Conservation (phyloP, 2,888 invertebrate species). For the Agonopterix heracliana region DNA sequence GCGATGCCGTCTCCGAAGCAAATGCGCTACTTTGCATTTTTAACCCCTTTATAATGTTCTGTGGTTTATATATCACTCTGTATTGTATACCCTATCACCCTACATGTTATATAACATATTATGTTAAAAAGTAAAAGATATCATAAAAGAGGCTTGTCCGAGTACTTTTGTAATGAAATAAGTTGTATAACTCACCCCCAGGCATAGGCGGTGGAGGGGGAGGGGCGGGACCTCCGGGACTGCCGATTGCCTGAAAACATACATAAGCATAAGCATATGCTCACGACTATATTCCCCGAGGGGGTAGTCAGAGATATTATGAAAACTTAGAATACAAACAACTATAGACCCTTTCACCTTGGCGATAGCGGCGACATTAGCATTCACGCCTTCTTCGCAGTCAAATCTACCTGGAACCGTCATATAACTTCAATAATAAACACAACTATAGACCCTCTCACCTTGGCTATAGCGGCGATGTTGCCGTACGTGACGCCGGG, state of each 20-base stretch:
- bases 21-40: too few species aligned
- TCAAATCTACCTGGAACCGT: background rate
- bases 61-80: too few species aligned
- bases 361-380: background rate
- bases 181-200: slow-evolving; percentile 42
- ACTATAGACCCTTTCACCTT: background rate
- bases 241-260: slow-evolving; percentile 50
- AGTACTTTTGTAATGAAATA: background rate
- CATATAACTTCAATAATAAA: too few species aligned
- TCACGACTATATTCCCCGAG: too few species aligned
- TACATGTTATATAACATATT: too few species aligned
- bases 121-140: too few species aligned
- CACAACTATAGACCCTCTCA: slow-evolving; percentile 26
- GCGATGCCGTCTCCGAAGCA: too few species aligned
- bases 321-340: background rate
- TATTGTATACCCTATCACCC: too few species aligned
- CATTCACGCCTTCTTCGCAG: background rate
- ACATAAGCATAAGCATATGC: background rate
- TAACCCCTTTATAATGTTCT: too few species aligned
- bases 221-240: slow-evolving; percentile 65
- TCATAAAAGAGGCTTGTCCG: too few species aligned
- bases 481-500: slow-evolving; percentile 53
- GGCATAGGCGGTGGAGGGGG: slow-evolving; percentile 75
- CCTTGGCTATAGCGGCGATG: slow-evolving; percentile 76
- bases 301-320: too few species aligned